Base-by-base conservation (phyloP, 2,113 vertebrate species). In the Carlito syrichta region DNA sequence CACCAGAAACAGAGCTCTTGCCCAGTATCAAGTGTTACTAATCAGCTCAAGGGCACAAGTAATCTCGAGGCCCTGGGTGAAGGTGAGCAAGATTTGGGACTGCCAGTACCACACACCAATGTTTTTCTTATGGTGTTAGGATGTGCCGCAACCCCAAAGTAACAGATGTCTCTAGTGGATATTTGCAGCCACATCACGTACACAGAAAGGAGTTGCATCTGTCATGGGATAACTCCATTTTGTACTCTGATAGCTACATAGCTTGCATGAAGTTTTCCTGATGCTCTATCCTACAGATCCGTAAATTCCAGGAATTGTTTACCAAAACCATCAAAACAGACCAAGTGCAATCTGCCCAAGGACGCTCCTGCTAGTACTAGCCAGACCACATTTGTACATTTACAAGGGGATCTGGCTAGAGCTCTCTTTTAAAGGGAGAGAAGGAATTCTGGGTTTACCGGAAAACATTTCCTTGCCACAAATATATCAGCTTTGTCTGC, bases 71-170 rank as follows among this genome's bases (percentile, higher is more conserved):
- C 38, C 48, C 12, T n/a, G 12, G 12, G 19, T 14, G 79, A 48
- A 89, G 56, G 1, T 6, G 38, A 78, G 40, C 19, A 56, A n/a
- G 45, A 8, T 12, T 35, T 32, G 2, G 10, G 27, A 30, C 25
- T 62, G 32, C 22, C 0, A 0, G 2, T 0, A 1, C 43, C 3
- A 0, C 35, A 48, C 35, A 12, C 30, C n/a, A 30, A 12, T 3
- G 48, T 81, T 40, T 50, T 71, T 50, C 30, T 48, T 78, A 52
- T 63, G 69, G 25, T 19, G 0, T 32, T 52, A 19, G n/a, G 6
- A 17, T 7, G 11, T 1, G 0, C 40, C 45, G 6, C 56, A 78
- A 71, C 27, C 32, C n/a, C 35, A 45, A 11, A 20, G 50, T 38
- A 35, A 8, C 20, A n/a, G 77, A 45, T 6, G 25, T 85, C n/a